Evolutionary conservation across 2,113 vertebrate species (phyloP), one percentile per base, ranked within the genome.

Genomic region (Lasiurus borealis): DNA sequence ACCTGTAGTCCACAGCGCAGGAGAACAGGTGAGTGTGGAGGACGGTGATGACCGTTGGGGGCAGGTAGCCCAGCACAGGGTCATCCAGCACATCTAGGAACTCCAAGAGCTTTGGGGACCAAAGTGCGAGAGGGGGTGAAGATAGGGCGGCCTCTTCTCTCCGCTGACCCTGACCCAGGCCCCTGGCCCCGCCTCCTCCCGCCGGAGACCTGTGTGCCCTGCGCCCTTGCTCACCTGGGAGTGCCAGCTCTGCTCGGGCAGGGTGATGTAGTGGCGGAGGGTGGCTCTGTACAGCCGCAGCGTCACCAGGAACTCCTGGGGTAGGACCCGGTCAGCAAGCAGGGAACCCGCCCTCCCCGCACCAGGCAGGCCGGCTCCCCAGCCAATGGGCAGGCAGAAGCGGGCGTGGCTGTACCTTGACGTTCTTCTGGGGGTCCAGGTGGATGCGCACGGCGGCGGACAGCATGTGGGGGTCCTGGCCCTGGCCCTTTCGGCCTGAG

Each of bases 1-100:
- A 99, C 99, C 99, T 98, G 98, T 99, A 99, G 96, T 99, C 99
- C 34, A 99, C 98, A 0, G 99, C 99, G 29, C 99, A 99, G 95
- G 99, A 99, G 80, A 99, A 98, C 6, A 99, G 98, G 95, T 99
- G 99, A 16, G 99, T 99, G 97, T 99, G 99, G 9, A 99, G 98
- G 78, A 99, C 96, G 2, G 99, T 99, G 91, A 99, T 99, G 96
- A 99, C 98, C 0, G 98, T 98, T 6, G 99, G 99, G 16, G 99
- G 97, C 36, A 98, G 98, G 97, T 99, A 99, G 92, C 99, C 99
- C 95, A 99, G 98, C 76, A 99, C 99, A 0, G 99, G 99, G 93
- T 99, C 99, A 14, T 99, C 99, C 31, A 99, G 97, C 86, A 99
- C 99, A 34, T 99, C 99, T 83, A 99, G 96, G 96, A 99, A 99